A percentile compares a stretch with the other conserved stretches of the same genome.
Evolutionary conservation across 2,888 invertebrate genomes (phyloP).

Genomic region (Muscina levida): DNA sequence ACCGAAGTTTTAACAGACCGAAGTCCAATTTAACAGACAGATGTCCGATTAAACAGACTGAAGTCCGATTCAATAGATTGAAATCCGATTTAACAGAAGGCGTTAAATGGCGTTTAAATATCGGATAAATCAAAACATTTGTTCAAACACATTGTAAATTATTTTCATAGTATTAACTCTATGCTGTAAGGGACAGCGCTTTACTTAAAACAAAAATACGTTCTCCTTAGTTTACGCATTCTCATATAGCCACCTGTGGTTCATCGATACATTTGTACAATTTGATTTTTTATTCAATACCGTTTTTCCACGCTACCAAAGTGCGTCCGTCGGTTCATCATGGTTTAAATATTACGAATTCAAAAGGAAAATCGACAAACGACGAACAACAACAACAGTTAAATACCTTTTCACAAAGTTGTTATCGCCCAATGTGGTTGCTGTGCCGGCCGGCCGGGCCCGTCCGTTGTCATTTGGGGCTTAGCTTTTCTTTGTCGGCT

Average conservation of each 20-base stretch:
- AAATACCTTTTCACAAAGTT: slow-evolving; percentile 38
- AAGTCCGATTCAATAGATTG: no score
- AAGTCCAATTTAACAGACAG: no score
- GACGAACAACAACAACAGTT: slow-evolving; percentile 37
- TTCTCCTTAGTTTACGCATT: neutral
- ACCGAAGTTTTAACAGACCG: no score
- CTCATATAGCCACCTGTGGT: neutral
- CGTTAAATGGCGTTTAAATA: no score
- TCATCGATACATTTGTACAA: neutral
- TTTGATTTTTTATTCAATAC: slow-evolving; percentile 43
- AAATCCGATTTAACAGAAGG: no score
- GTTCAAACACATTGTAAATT: no score
- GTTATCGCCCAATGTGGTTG: slow-evolving; percentile 42
- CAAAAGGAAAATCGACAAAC: neutral
- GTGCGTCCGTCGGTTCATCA: slow-evolving; percentile 54
- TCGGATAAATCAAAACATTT: no score
- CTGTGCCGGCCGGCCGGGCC: neutral
- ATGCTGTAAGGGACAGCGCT: no score
- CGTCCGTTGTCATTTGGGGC: slow-evolving; percentile 38
- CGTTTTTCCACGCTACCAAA: slow-evolving; percentile 32
- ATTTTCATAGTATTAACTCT: no score
- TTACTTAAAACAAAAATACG: no score
- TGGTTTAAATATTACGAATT: slow-evolving; percentile 35
- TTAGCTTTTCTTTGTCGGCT: slow-evolving; percentile 49
- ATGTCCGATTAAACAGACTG: no score